Base-by-base conservation (phyloP, 2,113 vertebrate species). In the Epinephelus lanceolatus region DNA sequence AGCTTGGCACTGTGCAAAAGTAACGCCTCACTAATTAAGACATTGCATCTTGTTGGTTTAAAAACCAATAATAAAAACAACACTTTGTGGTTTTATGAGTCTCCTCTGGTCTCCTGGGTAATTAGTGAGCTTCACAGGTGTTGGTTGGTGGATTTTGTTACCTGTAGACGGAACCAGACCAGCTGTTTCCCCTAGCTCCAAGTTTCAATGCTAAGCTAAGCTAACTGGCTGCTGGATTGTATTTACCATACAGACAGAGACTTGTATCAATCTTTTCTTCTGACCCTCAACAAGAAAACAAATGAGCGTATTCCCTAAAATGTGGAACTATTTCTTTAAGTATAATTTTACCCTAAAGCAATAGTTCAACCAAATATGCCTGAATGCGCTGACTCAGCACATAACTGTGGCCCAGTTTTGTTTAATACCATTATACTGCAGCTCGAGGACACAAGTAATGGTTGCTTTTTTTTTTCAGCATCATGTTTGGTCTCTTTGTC, bases 401-500 rank as follows among this genome's bases (percentile, higher is more conserved):
- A 62, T 76, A 61, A 49, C 66, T 60, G 72, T 30, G 40, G 59
- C 70, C 53, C 0, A 30, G 8, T 81, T 63, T 37, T 45, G 17
- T 70, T 49, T 70, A 74, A 80, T 42, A 33, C 63, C 33, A 8
- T 51, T 66, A 60, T 77, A 76, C 62, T 37, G 61, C 71, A 18
- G 18, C 63, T 52, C 11, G 10, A 37, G 33, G 68, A 76, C 19
- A 62, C 73, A 59, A 81, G 66, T 6, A 17, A 53, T 47, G 72
- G n/a, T 86, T 40, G 33, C 30, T 4, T 37, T 7, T 85, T 68
- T 86, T 79, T 89, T 66, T 86, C 73, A 30, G 55, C 69, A 51
- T 86, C 76, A 51, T 92, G 92, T 92, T 87, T 86, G 63, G 86
- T 76, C 55, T 85, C 89, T 93, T 90, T 91, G 90, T 93, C 19